Base-by-base conservation (phyloP, 92 coral and sea anemone species). In the Isaurus tuberculatus region DNA sequence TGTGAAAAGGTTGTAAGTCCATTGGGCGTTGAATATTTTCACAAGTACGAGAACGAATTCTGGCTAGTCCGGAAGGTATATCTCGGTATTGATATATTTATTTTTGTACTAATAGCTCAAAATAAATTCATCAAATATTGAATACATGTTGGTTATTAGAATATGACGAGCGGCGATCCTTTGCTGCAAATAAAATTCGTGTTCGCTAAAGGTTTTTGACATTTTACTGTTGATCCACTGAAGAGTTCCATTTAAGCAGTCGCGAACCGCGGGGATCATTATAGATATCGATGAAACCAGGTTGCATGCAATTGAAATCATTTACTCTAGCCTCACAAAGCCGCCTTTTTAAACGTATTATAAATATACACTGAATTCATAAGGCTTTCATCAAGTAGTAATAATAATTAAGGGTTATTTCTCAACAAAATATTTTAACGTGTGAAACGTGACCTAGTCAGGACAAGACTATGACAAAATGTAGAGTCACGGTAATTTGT, bases 1-100 rank as follows among this genome's bases (percentile, higher is more conserved):
- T 46, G 78, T 72, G 78, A 72, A 72, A 72, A 72, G 2, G 60
- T 44, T 11, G 78, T 72, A 44, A 26, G 61, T 60, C 78, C 78
- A 13, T 19, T 72, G 78, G 78, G 78, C 60, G 36, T 23, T n/a
- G 28, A 70, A 70, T 70, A 22, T 44, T 72, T 25, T 44, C 36
- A 72, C 78, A 19, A 42, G 4, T 55, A 72, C 55, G 44, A 44
- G 37, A 72, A 26, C 4, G 13, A 10, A 25, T 8, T 60, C 75
- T 42, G 78, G 78, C 60, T 44, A 4, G 51, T 46, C 58, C 36
- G 78, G 60, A 36, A 1, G 32, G 43, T 72, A 49, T 13, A 26
- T 44, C 34, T 72, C 23, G 44, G 78, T 16, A 72, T 72, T 72
- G 31, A 23, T 27, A 26, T 43, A 43, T 72, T 72, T 72, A 71